Evolutionary conservation across 2,797 vertebrate species (phyloP).

Genomic region (Hydrocynus forskahlii): DNA sequence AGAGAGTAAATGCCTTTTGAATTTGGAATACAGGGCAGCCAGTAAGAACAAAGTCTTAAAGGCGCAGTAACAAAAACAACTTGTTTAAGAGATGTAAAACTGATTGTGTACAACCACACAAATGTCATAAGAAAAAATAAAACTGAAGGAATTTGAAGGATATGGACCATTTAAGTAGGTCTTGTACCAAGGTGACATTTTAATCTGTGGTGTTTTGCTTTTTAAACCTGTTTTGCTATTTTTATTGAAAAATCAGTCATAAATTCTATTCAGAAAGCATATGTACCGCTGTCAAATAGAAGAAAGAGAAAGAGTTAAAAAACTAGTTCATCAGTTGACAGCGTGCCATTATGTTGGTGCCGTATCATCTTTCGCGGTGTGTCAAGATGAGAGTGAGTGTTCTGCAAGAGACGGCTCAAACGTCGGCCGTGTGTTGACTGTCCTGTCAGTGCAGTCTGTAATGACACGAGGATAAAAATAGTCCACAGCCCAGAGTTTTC

Average conservation of each 20-base stretch:
- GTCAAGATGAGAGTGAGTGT: conserved; percentile 36
- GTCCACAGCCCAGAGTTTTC: conserved; percentile 44
- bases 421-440: conserved; percentile 44
- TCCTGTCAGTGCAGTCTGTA: conserved; percentile 45
- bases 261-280: conserved; percentile 19
- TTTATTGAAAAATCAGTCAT: neutral
- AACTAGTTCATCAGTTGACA: conserved; percentile 31
- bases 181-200: neutral
- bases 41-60: neutral
- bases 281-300: neutral
- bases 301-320: neutral
- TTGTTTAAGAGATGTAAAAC: neutral
- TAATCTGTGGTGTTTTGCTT: neutral
- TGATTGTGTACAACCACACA: neutral
- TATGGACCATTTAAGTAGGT: neutral
- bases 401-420: conserved; percentile 6
- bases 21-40: no score
- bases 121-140: neutral
- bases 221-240: neutral
- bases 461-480: conserved; percentile 58
- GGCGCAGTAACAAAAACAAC: neutral
- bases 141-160: neutral
- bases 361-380: conserved; percentile 20
- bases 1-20: neutral
- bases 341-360: conserved; percentile 30